phyloP scores from a whole-genome alignment of 1,140 invertebrate species.

The Penaeus chinensis region DNA sequence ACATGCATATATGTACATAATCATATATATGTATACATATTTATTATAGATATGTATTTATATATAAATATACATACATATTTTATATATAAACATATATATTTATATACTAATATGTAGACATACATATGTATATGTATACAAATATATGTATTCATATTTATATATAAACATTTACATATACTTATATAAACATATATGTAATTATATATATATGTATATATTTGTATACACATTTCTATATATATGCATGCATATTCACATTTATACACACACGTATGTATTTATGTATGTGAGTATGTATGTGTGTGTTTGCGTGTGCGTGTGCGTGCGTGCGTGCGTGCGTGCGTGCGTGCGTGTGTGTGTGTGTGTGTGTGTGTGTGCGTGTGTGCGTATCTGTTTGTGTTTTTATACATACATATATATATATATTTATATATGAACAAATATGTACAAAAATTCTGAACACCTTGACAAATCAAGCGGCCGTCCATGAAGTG shows the following conservation, averaged over 20 bases:
- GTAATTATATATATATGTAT: neutral
- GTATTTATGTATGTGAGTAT: neutral
- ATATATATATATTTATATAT: no score
- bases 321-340: no score
- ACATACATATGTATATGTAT: constrained; percentile 1
- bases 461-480: no score
- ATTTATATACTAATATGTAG: neutral
- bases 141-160: neutral
- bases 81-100: neutral
- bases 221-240: neutral
- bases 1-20: neutral
- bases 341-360: no score
- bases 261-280: neutral
- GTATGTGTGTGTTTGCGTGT: neutral
- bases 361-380: no score
- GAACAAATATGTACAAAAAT: no score
- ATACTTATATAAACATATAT: no score
- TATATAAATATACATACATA: constrained; percentile 2
- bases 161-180: neutral
- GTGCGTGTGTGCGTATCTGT: no score
- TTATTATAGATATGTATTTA: neutral
- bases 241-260: neutral
- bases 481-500: no score
- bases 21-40: no score
- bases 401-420: no score